Evolutionary conservation across 23 tunicate species (phyloP), one percentile per base, ranked within the genome.

Genomic region (Trididemnum miniatum): DNA sequence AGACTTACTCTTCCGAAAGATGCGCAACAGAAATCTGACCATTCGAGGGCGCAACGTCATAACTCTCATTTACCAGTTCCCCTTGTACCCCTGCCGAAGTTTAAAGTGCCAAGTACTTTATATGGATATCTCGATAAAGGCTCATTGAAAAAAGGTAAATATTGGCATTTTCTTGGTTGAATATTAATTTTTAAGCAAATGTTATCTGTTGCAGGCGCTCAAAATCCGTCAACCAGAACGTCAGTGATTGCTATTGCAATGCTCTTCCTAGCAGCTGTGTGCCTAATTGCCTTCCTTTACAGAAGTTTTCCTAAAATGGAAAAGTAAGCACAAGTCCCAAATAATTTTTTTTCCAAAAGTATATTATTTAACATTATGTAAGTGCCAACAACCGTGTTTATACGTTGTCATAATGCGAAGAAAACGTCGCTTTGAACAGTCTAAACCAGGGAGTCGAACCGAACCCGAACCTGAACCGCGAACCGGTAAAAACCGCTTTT

Each of bases 251-350:
- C 77, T 0, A 78, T 91, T 52, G 71, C 60, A 0, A 31, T 67
- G 0, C 73, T 91, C 0, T 91, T 91, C 62, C 76, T 91, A 5
- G 35, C 36, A 15, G 84, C 97, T 2, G n/a, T 78, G 38, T 80
- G 71, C 20, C 81, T 86, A 20, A 76, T 91, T 0, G 80, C 78
- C 20, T 40, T 65, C 7, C 84, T 91, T 27, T 91, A 91, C 65
- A 54, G 66, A 40, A 86, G 79, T 79, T 91, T 91, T 57, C 97
- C 97, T 25, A 87, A 91, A 59, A 81, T 91, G 23, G 40, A 79
- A n/a, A 76, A 65, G 97, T 91, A 86, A 91, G 90, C 15, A 44
- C 9, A 44, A 44, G 54, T 15, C 15, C n/a, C n/a, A n/a, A n/a
- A n/a, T n/a, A n/a, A n/a, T n/a, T n/a, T n/a, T n/a, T n/a, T n/a